Percentiles rank a stretch among this genome's conserved stretches.
Conservation (phyloP, 2,888 invertebrate genomes). For the Xestoiulus laeticollis region DNA sequence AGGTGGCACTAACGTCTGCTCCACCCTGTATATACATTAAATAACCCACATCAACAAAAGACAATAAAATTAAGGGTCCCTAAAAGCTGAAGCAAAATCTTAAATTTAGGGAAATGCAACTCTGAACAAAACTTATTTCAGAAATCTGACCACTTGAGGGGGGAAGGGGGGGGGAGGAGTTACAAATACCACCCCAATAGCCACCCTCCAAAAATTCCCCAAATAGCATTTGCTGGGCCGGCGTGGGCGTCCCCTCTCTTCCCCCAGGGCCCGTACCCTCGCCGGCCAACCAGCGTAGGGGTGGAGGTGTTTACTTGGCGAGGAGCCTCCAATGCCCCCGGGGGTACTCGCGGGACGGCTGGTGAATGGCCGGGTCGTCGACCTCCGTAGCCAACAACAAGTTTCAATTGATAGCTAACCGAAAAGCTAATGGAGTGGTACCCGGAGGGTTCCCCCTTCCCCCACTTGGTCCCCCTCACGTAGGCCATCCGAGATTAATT, state of each 20-base stretch:
- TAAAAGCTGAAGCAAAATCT: too few species aligned
- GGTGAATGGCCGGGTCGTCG: constrained; percentile 49
- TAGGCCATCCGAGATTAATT: constrained; percentile 43
- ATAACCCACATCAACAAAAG: too few species aligned
- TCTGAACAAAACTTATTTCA: too few species aligned
- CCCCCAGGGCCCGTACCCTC: background rate
- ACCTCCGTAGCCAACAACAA: constrained; percentile 32
- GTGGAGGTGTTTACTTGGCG: background rate
- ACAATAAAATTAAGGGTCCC: too few species aligned
- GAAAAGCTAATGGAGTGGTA: constrained; percentile 45
- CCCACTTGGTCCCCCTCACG: background rate
- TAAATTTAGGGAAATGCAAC: too few species aligned
- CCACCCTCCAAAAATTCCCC: background rate
- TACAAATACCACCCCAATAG: background rate
- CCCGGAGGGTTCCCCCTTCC: background rate
- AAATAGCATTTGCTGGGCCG: background rate
- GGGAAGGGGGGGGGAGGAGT: too few species aligned
- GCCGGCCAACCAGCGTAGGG: background rate
- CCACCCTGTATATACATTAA: too few species aligned
- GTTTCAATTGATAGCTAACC: constrained; percentile 43
- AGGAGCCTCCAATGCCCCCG: constrained; percentile 26
- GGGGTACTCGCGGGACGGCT: constrained; percentile 17
- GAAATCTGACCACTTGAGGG: too few species aligned
- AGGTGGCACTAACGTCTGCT: too few species aligned
- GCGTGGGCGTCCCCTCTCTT: constrained; percentile 11